These are phyloP conservation scores for Pseudochaenichthys georgianus DNA, from an alignment of 2,797 vertebrate species.

Conservation along the genomic window DNA sequence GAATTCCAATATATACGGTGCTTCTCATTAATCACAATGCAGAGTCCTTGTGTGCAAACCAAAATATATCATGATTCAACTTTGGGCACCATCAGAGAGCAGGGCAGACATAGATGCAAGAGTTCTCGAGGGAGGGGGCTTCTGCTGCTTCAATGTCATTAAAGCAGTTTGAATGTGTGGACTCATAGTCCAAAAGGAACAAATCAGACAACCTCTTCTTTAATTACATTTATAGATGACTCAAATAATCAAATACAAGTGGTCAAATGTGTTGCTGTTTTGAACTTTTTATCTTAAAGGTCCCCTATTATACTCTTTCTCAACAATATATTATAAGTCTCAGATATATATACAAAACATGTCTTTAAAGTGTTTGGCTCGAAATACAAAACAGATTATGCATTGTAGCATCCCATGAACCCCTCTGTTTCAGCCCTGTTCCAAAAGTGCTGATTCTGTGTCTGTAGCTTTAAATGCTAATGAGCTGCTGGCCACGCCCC, in stretches of 20 bases:
- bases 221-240: background rate
- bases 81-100: conserved; percentile 44
- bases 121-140: conserved; percentile 19
- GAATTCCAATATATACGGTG: conserved; percentile 31
- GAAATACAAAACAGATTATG: too few relatives aligned
- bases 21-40: conserved; percentile 58
- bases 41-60: conserved; percentile 44
- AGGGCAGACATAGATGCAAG: conserved; percentile 67
- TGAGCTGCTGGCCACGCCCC: too few relatives aligned
- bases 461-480: too few relatives aligned
- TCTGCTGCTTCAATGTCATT: conserved; percentile 44
- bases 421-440: too few relatives aligned
- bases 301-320: too few relatives aligned
- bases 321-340: too few relatives aligned
- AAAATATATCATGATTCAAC: conserved; percentile 64
- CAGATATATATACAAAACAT: too few relatives aligned
- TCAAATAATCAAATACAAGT: background rate
- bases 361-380: too few relatives aligned
- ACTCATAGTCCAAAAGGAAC: background rate
- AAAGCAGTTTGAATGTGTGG: conserved; percentile 14
- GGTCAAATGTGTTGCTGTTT: background rate
- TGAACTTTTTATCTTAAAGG: background rate
- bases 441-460: too few relatives aligned
- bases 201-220: background rate
- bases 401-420: too few relatives aligned